phyloP scores from a whole-genome alignment of 2,113 vertebrate species.

The Zeus faber region DNA sequence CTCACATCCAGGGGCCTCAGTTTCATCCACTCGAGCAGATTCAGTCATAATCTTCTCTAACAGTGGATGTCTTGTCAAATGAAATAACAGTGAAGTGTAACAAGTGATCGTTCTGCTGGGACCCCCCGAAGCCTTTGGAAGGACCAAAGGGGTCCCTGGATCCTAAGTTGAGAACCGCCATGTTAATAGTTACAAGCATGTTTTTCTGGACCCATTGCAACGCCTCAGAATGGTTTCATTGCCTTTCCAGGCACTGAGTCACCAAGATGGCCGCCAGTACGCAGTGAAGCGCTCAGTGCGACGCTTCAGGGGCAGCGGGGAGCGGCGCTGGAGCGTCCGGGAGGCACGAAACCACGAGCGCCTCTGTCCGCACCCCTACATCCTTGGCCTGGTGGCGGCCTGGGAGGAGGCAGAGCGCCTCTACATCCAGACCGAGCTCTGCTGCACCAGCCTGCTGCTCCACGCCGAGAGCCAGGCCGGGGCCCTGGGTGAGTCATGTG shows the following conservation, averaged over 20 bases:
- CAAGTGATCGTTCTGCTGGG: too few relatives aligned
- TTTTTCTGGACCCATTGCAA: neutral
- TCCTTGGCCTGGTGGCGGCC: constrained; percentile 80
- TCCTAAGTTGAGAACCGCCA: too few relatives aligned
- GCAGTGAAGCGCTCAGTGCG: constrained; percentile 85
- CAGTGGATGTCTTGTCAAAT: too few relatives aligned
- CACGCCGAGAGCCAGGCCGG: constrained; percentile 74
- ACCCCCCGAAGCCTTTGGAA: too few relatives aligned
- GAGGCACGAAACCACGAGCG: constrained; percentile 85
- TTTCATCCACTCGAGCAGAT: too few relatives aligned
- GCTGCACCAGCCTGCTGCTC: constrained; percentile 79
- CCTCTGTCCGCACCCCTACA: constrained; percentile 80
- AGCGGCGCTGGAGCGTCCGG: constrained; percentile 77
- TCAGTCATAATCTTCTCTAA: too few relatives aligned
- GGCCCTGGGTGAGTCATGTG: constrained; percentile 49
- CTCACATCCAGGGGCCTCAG: too few relatives aligned
- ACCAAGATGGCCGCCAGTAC: constrained; percentile 77
- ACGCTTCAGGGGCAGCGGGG: constrained; percentile 80
- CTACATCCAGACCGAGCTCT: constrained; percentile 89
- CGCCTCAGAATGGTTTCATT: too few relatives aligned
- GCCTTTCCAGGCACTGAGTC: constrained; percentile 76
- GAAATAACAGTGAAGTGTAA: too few relatives aligned
- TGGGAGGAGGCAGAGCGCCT: constrained; percentile 86
- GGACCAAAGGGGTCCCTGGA: too few relatives aligned
- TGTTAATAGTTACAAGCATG: neutral